Evolutionary conservation across 2,797 vertebrate species (phyloP), one percentile per base, ranked within the genome.

Genomic region (Cephalopachus bancanus): DNA sequence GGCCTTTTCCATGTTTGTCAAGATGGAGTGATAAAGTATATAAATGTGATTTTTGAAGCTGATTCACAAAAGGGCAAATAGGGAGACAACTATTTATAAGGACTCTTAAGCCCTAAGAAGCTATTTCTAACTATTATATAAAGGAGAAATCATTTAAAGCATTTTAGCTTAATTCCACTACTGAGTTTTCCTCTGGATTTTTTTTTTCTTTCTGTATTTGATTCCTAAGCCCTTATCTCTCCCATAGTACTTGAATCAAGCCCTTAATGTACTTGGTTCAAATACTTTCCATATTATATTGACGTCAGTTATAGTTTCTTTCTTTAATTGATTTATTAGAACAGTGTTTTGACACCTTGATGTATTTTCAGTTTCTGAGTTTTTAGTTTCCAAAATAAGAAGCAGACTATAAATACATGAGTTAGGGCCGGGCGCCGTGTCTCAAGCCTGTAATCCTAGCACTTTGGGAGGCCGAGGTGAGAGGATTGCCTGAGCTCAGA

Each of bases 321-420:
- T 65, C 14, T 69, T 85, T n/a, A 91, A 24, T 89, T 91, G 79
- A 17, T 90, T 96, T 44, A 44, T 44, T 44, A 44, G 44, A 59
- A 59, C 84, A 88, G 15, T 91, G 24, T 95, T 95, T 97, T 84
- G 49, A 20, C 69, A 67, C 67, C 87, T 93, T 75, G 28, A 51
- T 72, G 7, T 76, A 60, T 95, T 96, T 96, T n/a, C 12, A 85
- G 2, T 79, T 93, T 72, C 0, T 97, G 71, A 89, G 24, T 83
- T 91, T 96, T 91, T 92, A 83, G 55, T 96, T 89, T 10, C 93
- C 51, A 89, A 14, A 92, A 59, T 84, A 37, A 55, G 19, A 97
- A 91, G 20, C 57, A 94, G 71, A 74, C 19, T 12, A 75, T 93
- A 94, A 83, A 75, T 78, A 51, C 7, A 15, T 33, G 44, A 44